These are phyloP conservation scores for Synchiropus splendidus DNA, from an alignment of 2,113 vertebrate genomes.

Conservation along the genomic window DNA sequence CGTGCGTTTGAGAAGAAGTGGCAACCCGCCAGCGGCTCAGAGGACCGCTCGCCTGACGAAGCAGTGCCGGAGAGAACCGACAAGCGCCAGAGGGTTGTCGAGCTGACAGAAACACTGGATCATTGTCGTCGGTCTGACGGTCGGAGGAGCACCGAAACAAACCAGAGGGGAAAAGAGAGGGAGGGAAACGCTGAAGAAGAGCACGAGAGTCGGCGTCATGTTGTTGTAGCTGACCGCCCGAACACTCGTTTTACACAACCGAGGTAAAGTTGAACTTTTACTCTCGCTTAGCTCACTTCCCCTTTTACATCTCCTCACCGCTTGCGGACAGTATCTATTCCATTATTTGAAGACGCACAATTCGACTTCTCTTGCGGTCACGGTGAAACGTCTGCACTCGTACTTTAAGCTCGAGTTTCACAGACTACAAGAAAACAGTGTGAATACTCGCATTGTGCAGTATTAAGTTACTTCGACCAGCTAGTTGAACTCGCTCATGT, in stretches of 20 bases:
- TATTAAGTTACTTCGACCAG: too few relatives aligned
- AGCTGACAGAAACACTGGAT: conserved; percentile 28
- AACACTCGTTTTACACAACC: conserved; percentile 16
- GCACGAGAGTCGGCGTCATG: conserved; percentile 29
- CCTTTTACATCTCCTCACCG: too few relatives aligned
- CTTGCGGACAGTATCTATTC: too few relatives aligned
- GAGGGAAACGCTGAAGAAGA: conserved; percentile 1
- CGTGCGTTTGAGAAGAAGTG: conserved; percentile 27
- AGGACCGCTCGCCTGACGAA: conserved; percentile 16
- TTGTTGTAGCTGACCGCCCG: conserved; percentile 21
- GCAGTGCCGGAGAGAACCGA: conserved; percentile 2
- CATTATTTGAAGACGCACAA: too few relatives aligned
- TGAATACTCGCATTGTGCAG: too few relatives aligned
- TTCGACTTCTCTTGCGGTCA: too few relatives aligned
- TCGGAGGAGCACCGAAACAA: conserved; percentile 2
- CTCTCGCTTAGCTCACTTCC: conserved; percentile 1
- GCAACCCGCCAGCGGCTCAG: conserved; percentile 32
- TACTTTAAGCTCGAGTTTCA: too few relatives aligned
- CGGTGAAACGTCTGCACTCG: too few relatives aligned
- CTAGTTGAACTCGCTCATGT: too few relatives aligned
- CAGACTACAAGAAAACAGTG: too few relatives aligned
- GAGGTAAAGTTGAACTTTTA: conserved; percentile 56
- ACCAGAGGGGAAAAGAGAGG: too few relatives aligned
- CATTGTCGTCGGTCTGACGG: conserved; percentile 10
- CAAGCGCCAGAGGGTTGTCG: conserved; percentile 16